Conservation (phyloP, 2,797 vertebrate species). For the Alosa sapidissima region DNA sequence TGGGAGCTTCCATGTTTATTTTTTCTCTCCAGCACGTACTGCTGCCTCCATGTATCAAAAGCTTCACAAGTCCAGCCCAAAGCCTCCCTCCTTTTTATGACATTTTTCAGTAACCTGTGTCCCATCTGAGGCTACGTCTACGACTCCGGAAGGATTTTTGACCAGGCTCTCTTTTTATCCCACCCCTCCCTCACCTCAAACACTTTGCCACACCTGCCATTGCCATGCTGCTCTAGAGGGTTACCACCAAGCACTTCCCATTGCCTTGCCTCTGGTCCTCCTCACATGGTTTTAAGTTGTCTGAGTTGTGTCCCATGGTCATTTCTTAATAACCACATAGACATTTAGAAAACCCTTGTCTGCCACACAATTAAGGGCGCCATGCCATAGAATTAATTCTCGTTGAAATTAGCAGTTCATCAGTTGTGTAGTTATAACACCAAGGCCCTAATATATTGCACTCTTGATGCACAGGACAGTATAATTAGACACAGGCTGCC, state of each 20-base stretch:
- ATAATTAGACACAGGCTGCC: background rate
- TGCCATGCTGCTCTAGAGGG: slow-evolving; percentile 80
- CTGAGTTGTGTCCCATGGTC: background rate
- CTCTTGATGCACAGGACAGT: background rate
- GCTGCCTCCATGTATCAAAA: slow-evolving; percentile 80
- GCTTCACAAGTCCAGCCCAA: slow-evolving; percentile 81
- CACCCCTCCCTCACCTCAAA: slow-evolving; percentile 72
- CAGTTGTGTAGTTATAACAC: background rate
- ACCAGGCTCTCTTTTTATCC: slow-evolving; percentile 86
- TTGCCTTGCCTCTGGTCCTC: slow-evolving; percentile 28
- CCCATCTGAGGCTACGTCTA: slow-evolving; percentile 85
- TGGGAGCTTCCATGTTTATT: slow-evolving; percentile 75
- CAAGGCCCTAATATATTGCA: background rate
- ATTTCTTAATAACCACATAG: background rate
- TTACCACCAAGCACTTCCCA: slow-evolving; percentile 76
- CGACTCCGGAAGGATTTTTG: slow-evolving; percentile 99
- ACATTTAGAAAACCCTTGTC: slow-evolving; percentile 14
- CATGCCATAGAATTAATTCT: slow-evolving; percentile 32
- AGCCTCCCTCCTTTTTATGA: slow-evolving; percentile 68
- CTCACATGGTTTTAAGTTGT: slow-evolving; percentile 14
- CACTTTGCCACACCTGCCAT: slow-evolving; percentile 98
- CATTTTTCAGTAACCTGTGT: slow-evolving; percentile 75
- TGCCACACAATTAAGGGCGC: background rate
- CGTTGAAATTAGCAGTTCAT: background rate
- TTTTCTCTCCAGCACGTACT: slow-evolving; percentile 84